Evolutionary conservation across 2,797 vertebrate species (phyloP).

Genomic region (Diplodus sargus): DNA sequence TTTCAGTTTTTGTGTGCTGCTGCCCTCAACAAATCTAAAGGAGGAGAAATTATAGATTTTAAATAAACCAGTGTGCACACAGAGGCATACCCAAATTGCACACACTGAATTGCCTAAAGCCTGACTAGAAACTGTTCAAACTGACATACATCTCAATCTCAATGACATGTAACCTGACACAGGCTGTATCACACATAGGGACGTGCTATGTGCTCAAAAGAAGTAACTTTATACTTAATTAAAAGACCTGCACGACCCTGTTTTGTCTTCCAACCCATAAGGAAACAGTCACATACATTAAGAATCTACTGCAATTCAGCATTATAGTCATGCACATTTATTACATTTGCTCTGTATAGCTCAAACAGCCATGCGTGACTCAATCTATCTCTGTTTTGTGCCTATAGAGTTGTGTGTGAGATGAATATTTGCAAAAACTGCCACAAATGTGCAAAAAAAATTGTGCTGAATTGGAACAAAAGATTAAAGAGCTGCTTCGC

Average conservation of each 20-base stretch:
- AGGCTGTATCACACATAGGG: background rate
- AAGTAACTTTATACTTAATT: slow-evolving; percentile 60
- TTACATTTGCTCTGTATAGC: slow-evolving; percentile 82
- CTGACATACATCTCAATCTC: background rate
- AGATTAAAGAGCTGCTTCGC: slow-evolving; percentile 82
- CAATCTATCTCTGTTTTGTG: slow-evolving; percentile 85
- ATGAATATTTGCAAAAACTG: slow-evolving; percentile 79
- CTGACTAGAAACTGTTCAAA: slow-evolving; percentile 5
- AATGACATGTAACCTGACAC: background rate
- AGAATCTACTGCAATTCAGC: slow-evolving; percentile 82
- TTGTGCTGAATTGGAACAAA: slow-evolving; percentile 87
- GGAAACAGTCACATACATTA: slow-evolving; percentile 75
- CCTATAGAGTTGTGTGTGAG: slow-evolving; percentile 75
- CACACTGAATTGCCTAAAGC: background rate
- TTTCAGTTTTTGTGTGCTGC: slow-evolving; percentile 11
- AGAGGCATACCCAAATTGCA: background rate
- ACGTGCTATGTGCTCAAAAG: slow-evolving; percentile 3
- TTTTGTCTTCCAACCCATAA: slow-evolving; percentile 60
- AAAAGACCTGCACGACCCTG: slow-evolving; percentile 50
- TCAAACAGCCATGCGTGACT: slow-evolving; percentile 88
- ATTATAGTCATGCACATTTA: slow-evolving; percentile 83
- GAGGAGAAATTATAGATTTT: slow-evolving; percentile 1
- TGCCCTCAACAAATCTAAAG: background rate
- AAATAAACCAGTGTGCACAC: slow-evolving; percentile 1
- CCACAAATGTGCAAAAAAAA: slow-evolving; percentile 78